Conservation (phyloP, 2,113 vertebrate genomes). For the Todiramphus saurophagus region DNA sequence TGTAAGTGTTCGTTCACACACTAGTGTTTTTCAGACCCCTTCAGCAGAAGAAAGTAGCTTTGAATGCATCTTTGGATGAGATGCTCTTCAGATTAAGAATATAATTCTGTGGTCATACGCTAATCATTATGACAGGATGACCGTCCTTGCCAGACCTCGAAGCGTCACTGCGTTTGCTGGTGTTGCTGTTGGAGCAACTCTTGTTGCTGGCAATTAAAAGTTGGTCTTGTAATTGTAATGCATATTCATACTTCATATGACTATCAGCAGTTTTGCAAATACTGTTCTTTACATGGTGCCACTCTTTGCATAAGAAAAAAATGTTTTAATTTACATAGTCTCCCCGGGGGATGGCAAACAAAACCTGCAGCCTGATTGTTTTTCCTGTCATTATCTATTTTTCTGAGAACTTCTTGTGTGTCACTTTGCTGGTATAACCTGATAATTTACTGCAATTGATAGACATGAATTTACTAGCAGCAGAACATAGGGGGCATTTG, state of each 20-base stretch:
- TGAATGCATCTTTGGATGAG: not conserved
- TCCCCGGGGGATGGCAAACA: not conserved
- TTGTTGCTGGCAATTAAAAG: not conserved
- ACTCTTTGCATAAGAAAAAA: constrained; percentile 44
- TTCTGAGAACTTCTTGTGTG: not conserved
- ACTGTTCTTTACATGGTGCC: not conserved
- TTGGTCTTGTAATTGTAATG: not conserved
- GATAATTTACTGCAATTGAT: constrained; percentile 24
- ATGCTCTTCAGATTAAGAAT: not conserved
- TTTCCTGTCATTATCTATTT: constrained; percentile 32
- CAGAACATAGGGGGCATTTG: constrained; percentile 5
- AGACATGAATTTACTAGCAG: not conserved
- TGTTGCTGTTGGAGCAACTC: not conserved
- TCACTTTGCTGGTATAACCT: not conserved
- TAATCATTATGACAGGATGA: fast-evolving
- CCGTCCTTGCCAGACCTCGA: not conserved
- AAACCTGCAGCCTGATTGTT: constrained; percentile 41
- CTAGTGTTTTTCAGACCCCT: not conserved
- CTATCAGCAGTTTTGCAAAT: constrained; percentile 33
- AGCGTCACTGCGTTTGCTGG: not conserved
- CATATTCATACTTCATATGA: not conserved
- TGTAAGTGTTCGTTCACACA: not conserved
- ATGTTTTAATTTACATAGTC: constrained; percentile 2
- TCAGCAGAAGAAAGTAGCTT: not conserved
- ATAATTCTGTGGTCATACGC: not conserved